Evolutionary conservation across 2,113 vertebrate genomes (phyloP).

Genomic region (Syrmaticus mikado): DNA sequence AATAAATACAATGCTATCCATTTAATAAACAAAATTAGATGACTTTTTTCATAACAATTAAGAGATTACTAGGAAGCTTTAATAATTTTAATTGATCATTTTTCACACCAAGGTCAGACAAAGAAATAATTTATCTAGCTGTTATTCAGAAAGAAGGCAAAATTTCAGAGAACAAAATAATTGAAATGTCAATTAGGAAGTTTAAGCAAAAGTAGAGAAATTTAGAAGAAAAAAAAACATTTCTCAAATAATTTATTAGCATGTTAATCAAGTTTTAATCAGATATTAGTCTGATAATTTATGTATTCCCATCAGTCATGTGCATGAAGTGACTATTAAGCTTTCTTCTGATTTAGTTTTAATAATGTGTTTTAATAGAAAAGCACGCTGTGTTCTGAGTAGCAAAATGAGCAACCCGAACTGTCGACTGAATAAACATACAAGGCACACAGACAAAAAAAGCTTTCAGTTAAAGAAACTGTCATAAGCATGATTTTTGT

Average conservation of each 20-base stretch:
- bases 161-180: constrained; percentile 62
- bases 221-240: not conserved
- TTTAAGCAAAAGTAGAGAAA: constrained; percentile 53
- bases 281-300: constrained; percentile 52
- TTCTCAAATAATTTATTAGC: constrained; percentile 56
- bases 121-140: constrained; percentile 62
- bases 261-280: constrained; percentile 66
- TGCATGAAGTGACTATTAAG: constrained; percentile 51
- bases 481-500: constrained; percentile 32
- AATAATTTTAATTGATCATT: constrained; percentile 60
- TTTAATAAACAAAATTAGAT: constrained; percentile 22
- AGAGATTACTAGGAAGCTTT: constrained; percentile 52
- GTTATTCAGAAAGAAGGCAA: constrained; percentile 56
- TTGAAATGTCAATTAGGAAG: constrained; percentile 64
- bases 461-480: constrained; percentile 61
- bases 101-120: constrained; percentile 42
- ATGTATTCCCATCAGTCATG: constrained; percentile 52
- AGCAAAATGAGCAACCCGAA: constrained; percentile 56
- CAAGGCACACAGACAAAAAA: constrained; percentile 13
- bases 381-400: constrained; percentile 23
- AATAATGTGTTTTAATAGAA: constrained; percentile 60
- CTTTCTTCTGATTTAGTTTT: constrained; percentile 52
- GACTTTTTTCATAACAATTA: constrained; percentile 54
- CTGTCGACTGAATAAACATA: constrained; percentile 58
- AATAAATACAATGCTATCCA: not conserved